These are phyloP conservation scores for Branchellion lobata DNA, from an alignment of 2,888 invertebrate genomes.

Conservation along the genomic window DNA sequence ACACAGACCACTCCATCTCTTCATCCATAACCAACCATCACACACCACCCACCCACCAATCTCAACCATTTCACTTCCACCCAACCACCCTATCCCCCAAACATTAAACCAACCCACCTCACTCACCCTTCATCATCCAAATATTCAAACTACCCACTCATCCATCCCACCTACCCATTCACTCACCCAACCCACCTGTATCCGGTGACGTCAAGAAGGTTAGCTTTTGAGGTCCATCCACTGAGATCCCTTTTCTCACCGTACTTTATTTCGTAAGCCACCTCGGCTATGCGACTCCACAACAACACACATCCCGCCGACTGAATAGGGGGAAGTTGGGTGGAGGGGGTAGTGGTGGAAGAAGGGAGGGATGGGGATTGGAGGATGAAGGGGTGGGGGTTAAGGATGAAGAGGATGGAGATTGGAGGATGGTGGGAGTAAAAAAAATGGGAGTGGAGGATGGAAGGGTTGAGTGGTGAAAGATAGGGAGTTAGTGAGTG, in stretches of 20 bases:
- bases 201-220: slow-evolving; percentile 45
- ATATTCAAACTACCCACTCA: slow-evolving; percentile 32
- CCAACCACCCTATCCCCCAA: slow-evolving; percentile 59
- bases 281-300: slow-evolving; percentile 52
- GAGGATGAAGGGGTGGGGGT: background rate
- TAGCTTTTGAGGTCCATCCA: slow-evolving; percentile 47
- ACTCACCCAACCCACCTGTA: slow-evolving; percentile 50
- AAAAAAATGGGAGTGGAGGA: too few species aligned
- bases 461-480: too few species aligned
- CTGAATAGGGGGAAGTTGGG: too few species aligned
- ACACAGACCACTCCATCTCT: too few species aligned
- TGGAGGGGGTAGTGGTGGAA: background rate
- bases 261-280: slow-evolving; percentile 53
- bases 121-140: slow-evolving; percentile 45
- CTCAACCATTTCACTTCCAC: background rate
- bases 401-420: background rate
- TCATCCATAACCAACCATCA: too few species aligned
- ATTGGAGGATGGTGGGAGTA: background rate
- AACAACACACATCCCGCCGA: slow-evolving; percentile 45
- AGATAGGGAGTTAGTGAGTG: too few species aligned
- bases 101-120: slow-evolving; percentile 47
- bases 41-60: too few species aligned
- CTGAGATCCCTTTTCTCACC: slow-evolving; percentile 52
- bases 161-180: slow-evolving; percentile 48
- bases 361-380: slow-evolving; percentile 33